Base-by-base conservation (phyloP, 2,113 vertebrate genomes). In the Smithornis capensis region DNA sequence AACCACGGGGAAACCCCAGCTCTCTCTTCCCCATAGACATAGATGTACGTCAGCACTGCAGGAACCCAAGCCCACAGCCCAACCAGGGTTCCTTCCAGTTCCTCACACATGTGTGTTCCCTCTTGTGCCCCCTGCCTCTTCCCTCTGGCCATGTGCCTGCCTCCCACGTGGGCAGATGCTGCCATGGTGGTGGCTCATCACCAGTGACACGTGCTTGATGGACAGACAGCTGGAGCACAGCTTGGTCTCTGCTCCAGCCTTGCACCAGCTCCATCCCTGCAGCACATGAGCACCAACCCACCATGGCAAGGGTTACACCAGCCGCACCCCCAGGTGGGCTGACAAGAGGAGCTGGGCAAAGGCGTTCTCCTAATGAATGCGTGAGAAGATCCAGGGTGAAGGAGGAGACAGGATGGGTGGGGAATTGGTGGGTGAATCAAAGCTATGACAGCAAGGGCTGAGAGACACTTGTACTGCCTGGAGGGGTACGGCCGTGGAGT, bases 341-440 rank as follows among this genome's bases (percentile, higher is more conserved):
- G 45, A 38, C 28, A 59, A 19, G 6, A 28, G 81, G 44, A 79
- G n/a, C 69, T 12, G 40, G 52, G 69, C 35, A 53, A 44, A 91
- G 77, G 65, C 4, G 0, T 52, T 75, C 78, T 87, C 55, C 65
- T 25, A 1, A 17, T 1, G 78, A 60, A 33, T 1, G 65, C 6
- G 2, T n/a, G 90, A 84, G 90, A 90, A 93, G 56, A 47, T 57
- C 35, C 38, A 5, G 56, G 56, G 13, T 11, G 60, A 55, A 65
- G 70, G 57, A 23, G 57, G 85, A 57, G 37, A 29, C 90, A 80
- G 92, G 92, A 95, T 77, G 95, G 88, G 96, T 96, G 96, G 85
- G 79, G 89, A 89, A 77, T 25, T 6, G 1, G 3, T 2, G 85
- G 63, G 42, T 95, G 95, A 97, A 74, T 94, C 94, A 95, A 7